These are phyloP conservation scores for Catharus bicknelli DNA, from an alignment of 2,113 vertebrate species.

Conservation along the genomic window DNA sequence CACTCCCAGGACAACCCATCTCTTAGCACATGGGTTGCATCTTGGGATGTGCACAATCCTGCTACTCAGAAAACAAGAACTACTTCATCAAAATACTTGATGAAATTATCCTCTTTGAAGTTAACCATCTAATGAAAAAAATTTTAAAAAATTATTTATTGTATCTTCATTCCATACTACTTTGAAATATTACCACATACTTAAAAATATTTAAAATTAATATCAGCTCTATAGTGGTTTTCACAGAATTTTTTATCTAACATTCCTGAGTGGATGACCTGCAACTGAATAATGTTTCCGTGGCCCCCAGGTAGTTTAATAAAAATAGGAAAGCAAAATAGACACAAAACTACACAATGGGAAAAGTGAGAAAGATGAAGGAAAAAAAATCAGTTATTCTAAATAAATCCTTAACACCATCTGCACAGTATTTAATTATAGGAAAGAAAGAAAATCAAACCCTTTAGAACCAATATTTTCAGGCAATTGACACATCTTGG, in stretches of 20 bases:
- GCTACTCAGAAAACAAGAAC: not conserved
- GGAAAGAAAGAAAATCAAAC: not conserved
- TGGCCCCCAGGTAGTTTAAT: not conserved
- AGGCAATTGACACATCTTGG: not conserved
- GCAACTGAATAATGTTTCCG: not conserved
- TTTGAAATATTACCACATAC: not conserved
- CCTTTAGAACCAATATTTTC: not conserved
- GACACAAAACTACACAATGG: not conserved
- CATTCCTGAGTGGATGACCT: not conserved
- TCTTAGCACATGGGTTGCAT: not conserved
- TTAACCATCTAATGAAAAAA: not conserved
- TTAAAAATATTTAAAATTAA: not conserved
- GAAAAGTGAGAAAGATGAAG: not conserved
- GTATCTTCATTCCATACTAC: not conserved
- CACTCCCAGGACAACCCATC: not conserved
- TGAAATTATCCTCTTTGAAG: not conserved
- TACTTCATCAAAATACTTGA: not conserved
- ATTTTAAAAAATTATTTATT: not conserved
- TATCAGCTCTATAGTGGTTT: not conserved
- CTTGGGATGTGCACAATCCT: not conserved
- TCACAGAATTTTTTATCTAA: not conserved
- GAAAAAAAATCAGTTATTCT: not conserved
- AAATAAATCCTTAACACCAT: constrained; percentile 9
- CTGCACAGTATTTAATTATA: not conserved
- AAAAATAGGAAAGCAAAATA: constrained; percentile 20